Evolutionary conservation across 2,888 invertebrate species (phyloP).

Genomic region (Hecatera dysodea): DNA sequence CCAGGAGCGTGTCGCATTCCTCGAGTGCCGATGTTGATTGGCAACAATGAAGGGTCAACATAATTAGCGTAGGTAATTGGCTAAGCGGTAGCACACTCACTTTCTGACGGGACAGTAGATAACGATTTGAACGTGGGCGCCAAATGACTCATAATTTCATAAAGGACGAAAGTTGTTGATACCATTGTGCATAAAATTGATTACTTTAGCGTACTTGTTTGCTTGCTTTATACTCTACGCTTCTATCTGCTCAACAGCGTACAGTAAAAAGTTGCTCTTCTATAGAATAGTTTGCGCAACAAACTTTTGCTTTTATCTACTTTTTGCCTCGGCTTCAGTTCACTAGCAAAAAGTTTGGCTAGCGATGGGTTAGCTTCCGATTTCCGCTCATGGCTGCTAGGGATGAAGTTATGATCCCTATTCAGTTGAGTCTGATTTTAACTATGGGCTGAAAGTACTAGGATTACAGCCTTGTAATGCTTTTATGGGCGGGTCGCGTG

Average conservation of each 20-base stretch:
- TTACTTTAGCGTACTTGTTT: conserved; percentile 13
- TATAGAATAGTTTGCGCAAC: conserved; percentile 51
- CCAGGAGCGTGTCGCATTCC: conserved; percentile 76
- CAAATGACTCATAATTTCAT: conserved; percentile 53
- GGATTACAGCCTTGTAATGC: conserved; percentile 23
- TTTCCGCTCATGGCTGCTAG: conserved; percentile 21
- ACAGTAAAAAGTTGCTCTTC: conserved; percentile 34
- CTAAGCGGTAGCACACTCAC: conserved; percentile 47
- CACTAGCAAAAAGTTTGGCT: conserved; percentile 42
- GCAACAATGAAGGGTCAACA: conserved; percentile 79
- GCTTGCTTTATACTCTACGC: neutral
- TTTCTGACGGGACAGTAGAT: conserved; percentile 35
- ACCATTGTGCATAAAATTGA: conserved; percentile 5
- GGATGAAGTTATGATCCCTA: conserved; percentile 27
- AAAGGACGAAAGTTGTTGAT: conserved; percentile 28
- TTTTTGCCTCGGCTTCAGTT: conserved; percentile 43
- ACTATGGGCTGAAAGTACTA: neutral
- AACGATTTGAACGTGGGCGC: conserved; percentile 57
- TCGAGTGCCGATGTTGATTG: conserved; percentile 76
- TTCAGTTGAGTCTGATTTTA: neutral
- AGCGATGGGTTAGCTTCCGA: conserved; percentile 44
- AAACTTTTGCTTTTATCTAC: conserved; percentile 57
- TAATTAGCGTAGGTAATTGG: conserved; percentile 71
- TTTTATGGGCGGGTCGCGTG: conserved; percentile 46
- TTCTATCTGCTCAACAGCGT: neutral